Base-by-base conservation (phyloP, 2,888 invertebrate genomes). In the Mimumesa dahlbomi region DNA sequence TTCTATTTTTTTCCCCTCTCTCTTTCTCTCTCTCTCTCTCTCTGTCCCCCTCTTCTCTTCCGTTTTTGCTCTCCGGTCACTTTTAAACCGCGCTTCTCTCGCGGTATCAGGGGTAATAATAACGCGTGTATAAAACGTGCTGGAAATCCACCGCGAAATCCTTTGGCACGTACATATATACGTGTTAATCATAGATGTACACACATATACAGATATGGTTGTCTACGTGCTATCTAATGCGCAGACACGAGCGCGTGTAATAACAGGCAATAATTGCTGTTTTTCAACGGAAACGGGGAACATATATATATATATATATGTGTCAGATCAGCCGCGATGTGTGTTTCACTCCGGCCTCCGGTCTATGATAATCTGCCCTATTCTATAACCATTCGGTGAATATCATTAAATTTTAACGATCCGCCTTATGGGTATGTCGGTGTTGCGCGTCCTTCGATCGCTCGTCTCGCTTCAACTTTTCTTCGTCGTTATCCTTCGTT, bases 331-430 rank as follows among this genome's bases (percentile, higher is more conserved):
- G 22, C 19, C 49, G 38, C 36, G 56, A 52, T 3, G 7, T 61
- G 73, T 46, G 66, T 43, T 50, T 57, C 61, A 49, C 58, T 70
- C n/a, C n/a, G 78, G 68, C 73, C 78, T 76, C 76, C 79, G 66
- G 14, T 61, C 62, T 72, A 79, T 76, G 74, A 79, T 79, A 79
- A 79, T 79, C 72, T 63, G 61, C 67, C 75, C 80, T 77, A 74
- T 79, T 80, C 77, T 75, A 66, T 67, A 75, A 64, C 45, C 73
- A 71, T 77, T 68, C 70, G 61, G 65, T 63, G 73, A 79, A 78
- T 79, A 78, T 81, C 81, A 67, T 80, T 77, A 80, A 67, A 65
- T 69, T 78, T 77, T 80, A 75, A 80, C 81, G 81, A 80, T 78
- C 56, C 65, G 49, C 65, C 56, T 61, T 25, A 54, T 54, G 73